Evolutionary conservation across 2,888 invertebrate genomes (phyloP).

Genomic region (Pterobdella sp.): DNA sequence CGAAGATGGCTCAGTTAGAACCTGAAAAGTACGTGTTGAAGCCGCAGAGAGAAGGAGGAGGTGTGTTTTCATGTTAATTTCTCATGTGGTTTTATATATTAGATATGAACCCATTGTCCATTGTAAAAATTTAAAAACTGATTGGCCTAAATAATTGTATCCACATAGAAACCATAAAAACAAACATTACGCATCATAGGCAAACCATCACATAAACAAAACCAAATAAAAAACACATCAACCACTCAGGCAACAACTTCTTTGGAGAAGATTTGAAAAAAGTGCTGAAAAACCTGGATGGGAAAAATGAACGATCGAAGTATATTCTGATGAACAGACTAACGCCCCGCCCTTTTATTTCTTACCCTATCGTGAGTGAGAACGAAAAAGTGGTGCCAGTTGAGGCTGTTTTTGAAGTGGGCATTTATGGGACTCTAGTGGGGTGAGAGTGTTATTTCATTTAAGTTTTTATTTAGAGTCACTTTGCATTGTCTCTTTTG

Average conservation of each 20-base stretch:
- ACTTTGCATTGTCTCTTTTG: too few species aligned
- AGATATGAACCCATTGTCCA: too few species aligned
- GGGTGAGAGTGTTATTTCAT: neutral
- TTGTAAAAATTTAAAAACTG: too few species aligned
- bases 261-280: neutral
- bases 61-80: neutral
- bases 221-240: too few species aligned
- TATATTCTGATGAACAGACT: neutral
- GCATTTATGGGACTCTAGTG: neutral
- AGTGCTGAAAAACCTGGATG: neutral
- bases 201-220: too few species aligned
- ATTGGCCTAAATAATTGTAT: too few species aligned
- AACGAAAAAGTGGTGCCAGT: neutral
- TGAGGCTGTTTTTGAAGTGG: neutral
- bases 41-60: neutral
- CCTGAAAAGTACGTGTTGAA: neutral
- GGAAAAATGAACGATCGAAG: neutral
- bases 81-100: too few species aligned
- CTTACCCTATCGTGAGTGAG: neutral
- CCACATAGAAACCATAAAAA: too few species aligned
- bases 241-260: neutral
- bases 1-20: neutral
- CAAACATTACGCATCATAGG: too few species aligned
- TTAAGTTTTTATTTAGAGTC: too few species aligned
- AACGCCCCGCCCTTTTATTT: neutral